Evolutionary conservation across 2,113 vertebrate genomes (phyloP), one percentile per base, ranked within the genome.

Genomic region (Tyto alba): DNA sequence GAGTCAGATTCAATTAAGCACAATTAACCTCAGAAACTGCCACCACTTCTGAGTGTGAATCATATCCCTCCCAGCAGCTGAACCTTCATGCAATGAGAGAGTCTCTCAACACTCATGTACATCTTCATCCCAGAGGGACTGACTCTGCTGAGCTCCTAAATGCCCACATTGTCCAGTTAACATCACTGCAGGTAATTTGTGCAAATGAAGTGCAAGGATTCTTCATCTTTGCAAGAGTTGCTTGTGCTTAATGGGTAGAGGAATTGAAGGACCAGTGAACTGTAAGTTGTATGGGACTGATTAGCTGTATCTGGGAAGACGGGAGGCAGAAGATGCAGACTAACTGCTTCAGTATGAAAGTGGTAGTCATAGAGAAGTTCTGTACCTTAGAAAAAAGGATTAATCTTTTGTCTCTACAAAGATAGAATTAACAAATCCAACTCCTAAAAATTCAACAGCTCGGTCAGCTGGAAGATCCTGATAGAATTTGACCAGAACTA

Each of bases 1-100:
- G 67, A 92, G 30, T 73, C 74, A 79, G 74, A 76, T 91, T 92
- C 87, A 95, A 73, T 94, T 88, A 94, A 93, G 76, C 30, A 85
- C 40, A 82, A 79, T 91, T 88, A 92, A 93, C 69, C 85, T 89
- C 62, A 78, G 85, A 87, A 94, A 52, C 40, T 92, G 57, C 66
- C 60, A 56, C 62, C 53, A 48, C 38, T 92, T 90, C 56, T 73
- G 48, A 71, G 45, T 16, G 22, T 68, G 77, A 82, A 73, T 82
- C 77, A 64, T 18, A 75, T n/a, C n/a, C 34, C 64, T 80, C 56
- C 36, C 66, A 77, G 80, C 53, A 84, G 83, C 6, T 0, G 0
- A 91, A 62, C 57, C 43, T 69, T 69, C 72, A 38, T 55, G 63
- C 1, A 2, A 14, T 19, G 57, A 52, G 27, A 81, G 13, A 63